Evolutionary conservation across 2,888 invertebrate species (phyloP), one percentile per base, ranked within the genome.

Genomic region (Melanchra persicariae): DNA sequence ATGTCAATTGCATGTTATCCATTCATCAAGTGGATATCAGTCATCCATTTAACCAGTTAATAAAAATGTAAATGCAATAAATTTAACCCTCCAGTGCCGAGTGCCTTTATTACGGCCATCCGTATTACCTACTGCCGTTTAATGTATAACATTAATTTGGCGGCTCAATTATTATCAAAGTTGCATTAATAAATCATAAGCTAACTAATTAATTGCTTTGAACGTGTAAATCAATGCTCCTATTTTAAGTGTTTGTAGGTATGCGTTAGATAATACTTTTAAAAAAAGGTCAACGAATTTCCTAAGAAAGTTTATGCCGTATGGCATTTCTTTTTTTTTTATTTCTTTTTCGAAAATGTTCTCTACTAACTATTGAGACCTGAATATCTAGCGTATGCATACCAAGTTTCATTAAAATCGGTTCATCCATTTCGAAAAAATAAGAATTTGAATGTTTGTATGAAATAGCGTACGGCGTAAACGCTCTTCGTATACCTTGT

Each of bases 31-130:
- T 40, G 49, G 24, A 45, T 76, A 76, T 63, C 70, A 64, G 52
- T 43, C 47, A 72, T 64, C 73, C 57, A 64, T 52, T 59, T 37
- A 68, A 65, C 57, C 64, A 68, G 73, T 64, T 77, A 26, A 77
- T 78, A 77, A 78, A 77, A 78, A 77, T 77, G 73, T 73, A 62
- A 77, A 73, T 78, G 52, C 64, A 61, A 78, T 73, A 68, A 61
- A 78, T 77, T 77, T 57, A 73, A 68, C 78, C 47, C 64, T 64
- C 19, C 55, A 65, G 63, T 57, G 68, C 52, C 60, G 78, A 73
- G 52, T 64, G 51, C 55, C 54, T 22, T 71, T 64, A 68, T 78
- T 73, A 65, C 43, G n/a, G 52, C 9, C 45, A 49, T 62, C 22
- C 37, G n/a, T 69, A 78, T 64, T 62, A 73, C n/a, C n/a, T n/a